Conservation (phyloP, 2,888 invertebrate species). For the Mesorhabditis spiculigera region DNA sequence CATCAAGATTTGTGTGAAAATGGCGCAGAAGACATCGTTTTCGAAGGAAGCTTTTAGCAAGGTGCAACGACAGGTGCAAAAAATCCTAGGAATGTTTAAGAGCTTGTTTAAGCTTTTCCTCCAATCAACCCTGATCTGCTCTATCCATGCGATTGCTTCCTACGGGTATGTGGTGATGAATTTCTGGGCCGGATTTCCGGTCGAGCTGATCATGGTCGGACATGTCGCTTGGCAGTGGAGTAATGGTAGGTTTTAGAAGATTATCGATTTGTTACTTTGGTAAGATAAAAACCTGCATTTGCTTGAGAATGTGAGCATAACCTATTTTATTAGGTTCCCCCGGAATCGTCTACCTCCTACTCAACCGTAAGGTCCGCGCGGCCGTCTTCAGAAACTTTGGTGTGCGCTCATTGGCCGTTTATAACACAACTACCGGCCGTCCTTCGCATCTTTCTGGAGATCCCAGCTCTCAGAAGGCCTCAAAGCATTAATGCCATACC, state of each 20-base stretch:
- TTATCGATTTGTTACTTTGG: too few species aligned
- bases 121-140: background rate
- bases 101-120: background rate
- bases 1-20: background rate
- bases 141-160: constrained; percentile 4
- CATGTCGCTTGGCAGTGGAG: constrained; percentile 1
- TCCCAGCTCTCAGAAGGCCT: too few species aligned
- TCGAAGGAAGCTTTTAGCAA: background rate
- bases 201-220: background rate
- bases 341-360: background rate
- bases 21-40: background rate
- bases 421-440: background rate
- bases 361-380: background rate
- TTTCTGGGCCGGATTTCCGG: constrained; percentile 1
- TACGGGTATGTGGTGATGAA: constrained; percentile 6
- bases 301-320: background rate
- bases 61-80: background rate
- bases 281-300: background rate
- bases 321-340: background rate
- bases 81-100: background rate
- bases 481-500: too few species aligned
- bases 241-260: background rate
- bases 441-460: too few species aligned
- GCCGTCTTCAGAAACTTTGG: background rate
- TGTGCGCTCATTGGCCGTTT: background rate